phyloP scores from a whole-genome alignment of 2,888 invertebrate genomes.

The Eristalinus aeneus region DNA sequence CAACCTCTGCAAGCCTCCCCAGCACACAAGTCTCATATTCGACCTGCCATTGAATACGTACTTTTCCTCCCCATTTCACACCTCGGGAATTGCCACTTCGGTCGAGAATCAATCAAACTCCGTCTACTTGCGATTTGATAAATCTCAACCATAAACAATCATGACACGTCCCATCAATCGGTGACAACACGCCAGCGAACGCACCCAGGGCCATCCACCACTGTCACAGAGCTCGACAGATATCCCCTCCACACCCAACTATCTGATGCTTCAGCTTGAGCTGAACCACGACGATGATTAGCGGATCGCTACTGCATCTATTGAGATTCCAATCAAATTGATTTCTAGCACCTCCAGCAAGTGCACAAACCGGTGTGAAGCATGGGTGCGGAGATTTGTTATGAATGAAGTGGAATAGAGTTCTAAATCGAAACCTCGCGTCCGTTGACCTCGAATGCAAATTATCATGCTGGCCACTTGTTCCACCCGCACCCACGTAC shows the following conservation, averaged over 20 bases:
- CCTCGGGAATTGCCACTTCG: neutral
- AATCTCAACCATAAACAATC: slow-evolving; percentile 29
- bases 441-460: slow-evolving; percentile 47
- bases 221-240: slow-evolving; percentile 16
- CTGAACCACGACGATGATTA: slow-evolving; percentile 9
- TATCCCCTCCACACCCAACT: neutral
- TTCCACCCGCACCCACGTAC: neutral
- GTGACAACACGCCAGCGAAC: slow-evolving; percentile 26
- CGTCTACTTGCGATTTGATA: slow-evolving; percentile 28
- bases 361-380: slow-evolving; percentile 44
- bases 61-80: neutral
- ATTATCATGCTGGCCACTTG: slow-evolving; percentile 43
- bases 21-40: neutral
- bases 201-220: slow-evolving; percentile 44
- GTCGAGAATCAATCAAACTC: neutral
- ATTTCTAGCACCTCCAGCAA: slow-evolving; percentile 42
- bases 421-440: slow-evolving; percentile 27
- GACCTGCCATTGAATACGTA: neutral
- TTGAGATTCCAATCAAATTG: slow-evolving; percentile 63
- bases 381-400: neutral
- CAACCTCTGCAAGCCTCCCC: neutral
- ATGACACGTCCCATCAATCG: slow-evolving; percentile 40
- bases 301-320: slow-evolving; percentile 25
- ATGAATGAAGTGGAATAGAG: slow-evolving; percentile 44
- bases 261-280: slow-evolving; percentile 31